phyloP scores from a whole-genome alignment of 2,797 vertebrate species.

The Urocyon cinereoargenteus region DNA sequence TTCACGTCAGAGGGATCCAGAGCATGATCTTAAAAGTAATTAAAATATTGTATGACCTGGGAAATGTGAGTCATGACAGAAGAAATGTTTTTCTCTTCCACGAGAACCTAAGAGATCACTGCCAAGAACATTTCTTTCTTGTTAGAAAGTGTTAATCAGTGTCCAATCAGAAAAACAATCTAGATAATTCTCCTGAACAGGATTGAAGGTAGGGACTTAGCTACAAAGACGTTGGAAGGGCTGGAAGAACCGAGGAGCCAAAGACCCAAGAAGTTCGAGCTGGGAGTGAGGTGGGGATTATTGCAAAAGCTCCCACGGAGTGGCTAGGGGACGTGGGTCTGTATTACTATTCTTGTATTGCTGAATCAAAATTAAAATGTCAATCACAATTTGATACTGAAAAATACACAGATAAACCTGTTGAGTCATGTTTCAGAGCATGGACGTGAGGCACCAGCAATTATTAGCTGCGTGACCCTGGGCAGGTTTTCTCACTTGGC shows the following conservation, averaged over 20 bases:
- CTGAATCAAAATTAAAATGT: neutral
- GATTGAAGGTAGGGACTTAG: neutral
- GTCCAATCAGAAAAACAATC: neutral
- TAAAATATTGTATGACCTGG: neutral
- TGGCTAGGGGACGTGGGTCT: neutral
- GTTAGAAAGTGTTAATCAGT: neutral
- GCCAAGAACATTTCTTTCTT: neutral
- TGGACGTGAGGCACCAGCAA: too few species aligned
- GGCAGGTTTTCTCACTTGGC: neutral
- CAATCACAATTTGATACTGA: neutral
- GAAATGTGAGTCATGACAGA: neutral
- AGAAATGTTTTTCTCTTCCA: neutral
- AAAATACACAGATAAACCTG: neutral
- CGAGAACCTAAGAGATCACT: neutral
- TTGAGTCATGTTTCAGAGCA: neutral
- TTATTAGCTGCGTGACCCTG: neutral
- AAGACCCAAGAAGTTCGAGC: neutral
- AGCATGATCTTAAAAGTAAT: neutral
- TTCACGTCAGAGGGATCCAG: neutral
- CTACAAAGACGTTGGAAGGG: neutral
- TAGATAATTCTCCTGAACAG: neutral
- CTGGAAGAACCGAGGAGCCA: neutral
- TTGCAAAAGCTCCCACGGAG: neutral
- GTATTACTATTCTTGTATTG: neutral
- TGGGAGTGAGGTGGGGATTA: neutral